Evolutionary conservation across 2,113 vertebrate species (phyloP).

Genomic region (Neogobius melanostomus): DNA sequence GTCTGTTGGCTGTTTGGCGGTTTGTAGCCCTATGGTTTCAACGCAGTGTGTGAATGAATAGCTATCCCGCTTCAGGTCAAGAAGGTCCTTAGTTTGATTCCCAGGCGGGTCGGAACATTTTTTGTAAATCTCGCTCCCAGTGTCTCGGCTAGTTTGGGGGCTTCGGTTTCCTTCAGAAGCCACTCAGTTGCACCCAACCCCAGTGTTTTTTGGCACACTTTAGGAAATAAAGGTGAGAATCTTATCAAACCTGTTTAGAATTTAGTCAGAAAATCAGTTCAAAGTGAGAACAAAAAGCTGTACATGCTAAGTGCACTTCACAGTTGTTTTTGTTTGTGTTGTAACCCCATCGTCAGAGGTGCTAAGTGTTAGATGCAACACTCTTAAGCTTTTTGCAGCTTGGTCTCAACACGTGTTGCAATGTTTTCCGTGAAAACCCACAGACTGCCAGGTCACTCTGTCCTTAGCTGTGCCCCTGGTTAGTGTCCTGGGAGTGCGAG

Average conservation of each 20-base stretch:
- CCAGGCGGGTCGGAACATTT: too few relatives aligned
- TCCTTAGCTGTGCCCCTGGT: slow-evolving; percentile 11
- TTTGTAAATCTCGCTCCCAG: too few relatives aligned
- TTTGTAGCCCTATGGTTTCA: neutral
- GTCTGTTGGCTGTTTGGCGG: neutral
- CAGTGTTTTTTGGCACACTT: too few relatives aligned
- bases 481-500: slow-evolving; percentile 12
- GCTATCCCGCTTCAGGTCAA: too few relatives aligned
- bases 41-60: too few relatives aligned
- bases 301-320: neutral
- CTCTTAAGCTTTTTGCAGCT: slow-evolving; percentile 16
- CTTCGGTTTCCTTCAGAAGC: too few relatives aligned
- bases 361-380: slow-evolving; percentile 17
- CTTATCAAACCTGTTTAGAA: neutral
- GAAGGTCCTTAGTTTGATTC: too few relatives aligned
- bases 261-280: neutral
- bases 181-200: too few relatives aligned
- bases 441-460: slow-evolving; percentile 8
- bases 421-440: neutral
- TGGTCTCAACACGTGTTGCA: neutral
- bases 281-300: neutral
- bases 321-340: neutral
- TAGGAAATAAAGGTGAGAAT: too few relatives aligned
- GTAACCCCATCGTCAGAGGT: slow-evolving; percentile 5
- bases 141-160: too few relatives aligned